A percentile compares a stretch with the other conserved stretches of the same genome.
These are phyloP conservation scores for Rafetus swinhoei DNA, from an alignment of 2,113 vertebrate species.

Conservation along the genomic window DNA sequence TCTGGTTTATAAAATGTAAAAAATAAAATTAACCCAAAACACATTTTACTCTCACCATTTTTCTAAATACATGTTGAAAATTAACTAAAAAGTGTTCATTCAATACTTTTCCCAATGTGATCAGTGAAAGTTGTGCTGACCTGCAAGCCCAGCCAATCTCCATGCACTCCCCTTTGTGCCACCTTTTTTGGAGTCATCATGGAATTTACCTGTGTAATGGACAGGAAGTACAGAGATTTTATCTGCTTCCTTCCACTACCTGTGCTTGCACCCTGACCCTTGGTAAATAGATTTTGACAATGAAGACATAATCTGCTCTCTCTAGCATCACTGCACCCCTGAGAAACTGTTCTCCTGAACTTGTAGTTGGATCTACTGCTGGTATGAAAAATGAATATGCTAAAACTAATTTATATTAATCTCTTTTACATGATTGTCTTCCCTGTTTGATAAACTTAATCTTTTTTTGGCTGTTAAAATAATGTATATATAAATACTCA, in stretches of 20 bases:
- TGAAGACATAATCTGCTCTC: background rate
- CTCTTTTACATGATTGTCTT: background rate
- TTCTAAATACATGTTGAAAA: background rate
- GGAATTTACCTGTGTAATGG: background rate
- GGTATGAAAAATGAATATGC: background rate
- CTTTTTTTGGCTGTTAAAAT: background rate
- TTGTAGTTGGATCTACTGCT: background rate
- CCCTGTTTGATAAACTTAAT: background rate
- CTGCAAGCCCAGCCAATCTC: background rate
- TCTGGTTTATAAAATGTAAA: background rate
- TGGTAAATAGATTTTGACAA: background rate
- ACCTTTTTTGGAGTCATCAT: background rate
- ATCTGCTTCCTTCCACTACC: background rate
- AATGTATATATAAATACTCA: background rate
- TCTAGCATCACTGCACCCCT: background rate
- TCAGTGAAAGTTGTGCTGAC: background rate
- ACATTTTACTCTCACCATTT: background rate
- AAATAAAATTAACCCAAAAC: background rate
- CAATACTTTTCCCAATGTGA: background rate
- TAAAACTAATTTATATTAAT: background rate
- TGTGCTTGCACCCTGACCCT: background rate
- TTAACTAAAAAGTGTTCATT: background rate
- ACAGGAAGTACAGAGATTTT: background rate
- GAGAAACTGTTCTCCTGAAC: background rate
- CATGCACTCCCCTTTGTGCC: background rate